phyloP scores from a whole-genome alignment of 2,797 vertebrate genomes.

The Xenops minutus region DNA sequence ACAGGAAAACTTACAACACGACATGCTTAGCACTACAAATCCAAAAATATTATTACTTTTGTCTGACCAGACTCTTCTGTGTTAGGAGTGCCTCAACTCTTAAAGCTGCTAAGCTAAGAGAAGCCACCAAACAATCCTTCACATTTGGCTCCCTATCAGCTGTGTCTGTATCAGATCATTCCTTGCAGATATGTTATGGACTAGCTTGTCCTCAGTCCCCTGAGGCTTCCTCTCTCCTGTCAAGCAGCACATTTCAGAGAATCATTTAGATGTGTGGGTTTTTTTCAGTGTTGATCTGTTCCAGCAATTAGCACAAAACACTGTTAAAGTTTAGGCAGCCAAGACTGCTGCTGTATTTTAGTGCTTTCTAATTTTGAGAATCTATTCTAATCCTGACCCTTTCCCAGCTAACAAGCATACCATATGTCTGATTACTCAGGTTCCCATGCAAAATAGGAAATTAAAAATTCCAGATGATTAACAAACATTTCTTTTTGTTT shows the following conservation, averaged over 20 bases:
- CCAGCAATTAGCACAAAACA: slow-evolving; percentile 24
- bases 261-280: background rate
- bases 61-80: background rate
- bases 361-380: slow-evolving; percentile 29
- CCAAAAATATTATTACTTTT: background rate
- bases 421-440: slow-evolving; percentile 56
- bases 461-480: slow-evolving; percentile 63
- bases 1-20: background rate
- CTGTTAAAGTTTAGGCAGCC: slow-evolving; percentile 20
- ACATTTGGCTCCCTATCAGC: background rate
- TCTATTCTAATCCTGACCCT: slow-evolving; percentile 33
- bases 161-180: background rate
- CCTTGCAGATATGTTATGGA: background rate
- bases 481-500: slow-evolving; percentile 59
- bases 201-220: background rate
- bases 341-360: slow-evolving; percentile 27
- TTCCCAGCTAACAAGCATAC: slow-evolving; percentile 58
- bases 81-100: background rate
- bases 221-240: background rate
- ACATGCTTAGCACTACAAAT: background rate
- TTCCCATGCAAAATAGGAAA: slow-evolving; percentile 69
- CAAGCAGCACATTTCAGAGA: background rate
- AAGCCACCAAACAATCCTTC: background rate
- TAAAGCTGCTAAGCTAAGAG: background rate
- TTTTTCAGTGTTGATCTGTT: background rate